Base-by-base conservation (phyloP, 1,140 invertebrate species). In the Drosophila kanapiae region DNA sequence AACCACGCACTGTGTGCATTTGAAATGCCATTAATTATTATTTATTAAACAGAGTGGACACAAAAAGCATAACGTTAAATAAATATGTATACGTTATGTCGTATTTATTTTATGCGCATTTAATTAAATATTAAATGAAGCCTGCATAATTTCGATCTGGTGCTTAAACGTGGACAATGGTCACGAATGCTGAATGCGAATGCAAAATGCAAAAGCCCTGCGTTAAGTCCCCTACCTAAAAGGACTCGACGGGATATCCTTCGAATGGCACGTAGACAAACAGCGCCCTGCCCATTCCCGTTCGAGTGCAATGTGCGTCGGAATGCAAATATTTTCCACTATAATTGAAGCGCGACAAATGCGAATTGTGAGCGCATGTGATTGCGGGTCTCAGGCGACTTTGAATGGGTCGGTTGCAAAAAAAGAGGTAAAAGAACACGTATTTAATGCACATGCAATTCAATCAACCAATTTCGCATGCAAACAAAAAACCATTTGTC, bases 61-160 rank as follows among this genome's bases (percentile, higher is more conserved):
- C 1, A 48, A 40, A 71, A 49, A 42, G 6, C 0, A 11, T 0
- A 37, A 35, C 4, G 18, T 29, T 16, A 45, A 47, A 40, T 11
- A 53, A 47, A 49, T 33, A 37, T 33, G 18, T 23, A n/a, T 40
- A 45, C 6, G 16, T 37, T 54, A 9, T 29, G 31, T 4, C 2
- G 27, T 53, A 42, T 43, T 69, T 43, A 78, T 53, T 70, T 48
- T 38, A 16, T 23, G n/a, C 56, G n/a, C 54, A 62, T 77, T 84
- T 80, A 69, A 85, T 84, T 74, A 78, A 80, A 78, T 51, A 78
- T 85, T 80, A 56, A 84, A 85, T 65, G 67, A 49, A 78, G 54
- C 58, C 70, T 78, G 23, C 51, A 67, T 77, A 80, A 78, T 81
- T 67, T 56, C 58, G 57, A 48, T 18, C 18, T 31, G 49, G 43